Conservation (phyloP, 1,140 invertebrate species). For the Cardiocondyla obscurior region DNA sequence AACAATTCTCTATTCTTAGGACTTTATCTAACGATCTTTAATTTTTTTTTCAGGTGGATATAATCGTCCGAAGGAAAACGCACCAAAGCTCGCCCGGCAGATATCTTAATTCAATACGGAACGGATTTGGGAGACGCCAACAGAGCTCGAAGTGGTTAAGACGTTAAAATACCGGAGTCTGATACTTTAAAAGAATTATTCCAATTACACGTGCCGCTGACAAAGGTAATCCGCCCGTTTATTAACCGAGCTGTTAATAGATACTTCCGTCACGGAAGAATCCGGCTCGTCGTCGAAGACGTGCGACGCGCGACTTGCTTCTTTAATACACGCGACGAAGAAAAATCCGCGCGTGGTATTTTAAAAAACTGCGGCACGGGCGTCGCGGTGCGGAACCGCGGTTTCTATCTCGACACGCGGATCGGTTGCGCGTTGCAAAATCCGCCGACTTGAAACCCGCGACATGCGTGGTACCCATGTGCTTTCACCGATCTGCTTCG, state of each 20-base stretch:
- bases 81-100: too few species aligned
- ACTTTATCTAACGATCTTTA: neutral
- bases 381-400: slow-evolving; percentile 20
- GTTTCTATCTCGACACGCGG: slow-evolving; percentile 44
- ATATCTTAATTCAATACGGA: slow-evolving; percentile 3
- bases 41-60: neutral
- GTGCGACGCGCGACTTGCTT: neutral
- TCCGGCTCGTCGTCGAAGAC: neutral
- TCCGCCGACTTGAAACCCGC: slow-evolving; percentile 40
- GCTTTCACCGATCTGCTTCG: slow-evolving; percentile 50
- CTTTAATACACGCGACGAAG: neutral
- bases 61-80: too few species aligned
- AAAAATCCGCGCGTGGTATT: neutral
- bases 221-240: neutral
- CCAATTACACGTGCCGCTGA: neutral
- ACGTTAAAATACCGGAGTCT: neutral
- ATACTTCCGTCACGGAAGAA: neutral
- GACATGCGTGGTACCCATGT: slow-evolving; percentile 31
- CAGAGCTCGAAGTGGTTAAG: neutral
- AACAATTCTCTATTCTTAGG: neutral
- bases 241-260: too few species aligned
- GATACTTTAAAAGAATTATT: neutral
- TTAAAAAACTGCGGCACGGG: neutral
- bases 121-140: neutral
- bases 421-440: slow-evolving; percentile 62